Base-by-base conservation (phyloP, 1,140 invertebrate genomes). In the Onthophagus taurus region DNA sequence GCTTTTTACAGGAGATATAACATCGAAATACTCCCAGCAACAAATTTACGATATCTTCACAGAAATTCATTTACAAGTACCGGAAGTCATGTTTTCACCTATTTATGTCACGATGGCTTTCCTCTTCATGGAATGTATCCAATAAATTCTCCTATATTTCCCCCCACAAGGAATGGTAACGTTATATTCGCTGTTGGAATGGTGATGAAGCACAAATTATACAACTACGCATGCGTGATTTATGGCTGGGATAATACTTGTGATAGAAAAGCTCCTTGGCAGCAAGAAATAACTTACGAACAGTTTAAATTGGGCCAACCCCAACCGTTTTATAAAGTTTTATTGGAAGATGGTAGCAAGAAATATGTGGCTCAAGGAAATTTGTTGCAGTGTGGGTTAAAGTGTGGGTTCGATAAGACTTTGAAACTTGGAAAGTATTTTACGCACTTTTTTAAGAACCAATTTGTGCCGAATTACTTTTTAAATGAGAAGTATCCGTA, bases 311-410 rank as follows among this genome's bases (percentile, higher is more conserved):
- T 61, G n/a, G 74, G 75, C 41, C 54, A 63, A 2, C 56, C 73
- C 21, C 83, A 87, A 59, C 82, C 83, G 2, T 85, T 83, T 64
- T 89, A 87, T 58, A 70, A 77, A 54, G 75, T 85, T n/a, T 60
- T 83, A 13, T 76, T 75, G 0, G 70, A 75, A 24, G 78, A 85
- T 65, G 80, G 81, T 7, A 77, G 76, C 2, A 74, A 72, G 31
- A 70, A 80, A 68, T 85, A 83, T 59, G 77, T 76, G 2, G 75
- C 80, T 30, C 75, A n/a, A 77, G 81, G 82, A 84, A 67, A 51
- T 14, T 3, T 8, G 2, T n/a, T n/a, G n/a, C n/a, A n/a, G n/a
- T n/a, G n/a, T n/a, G n/a, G n/a, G n/a, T n/a, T n/a, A n/a, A n/a
- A n/a, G n/a, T n/a, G n/a, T n/a, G n/a, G n/a, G n/a, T n/a, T n/a